phyloP scores from a whole-genome alignment of 2,888 invertebrate genomes.

The Poecilobothrus nobilitatus region DNA sequence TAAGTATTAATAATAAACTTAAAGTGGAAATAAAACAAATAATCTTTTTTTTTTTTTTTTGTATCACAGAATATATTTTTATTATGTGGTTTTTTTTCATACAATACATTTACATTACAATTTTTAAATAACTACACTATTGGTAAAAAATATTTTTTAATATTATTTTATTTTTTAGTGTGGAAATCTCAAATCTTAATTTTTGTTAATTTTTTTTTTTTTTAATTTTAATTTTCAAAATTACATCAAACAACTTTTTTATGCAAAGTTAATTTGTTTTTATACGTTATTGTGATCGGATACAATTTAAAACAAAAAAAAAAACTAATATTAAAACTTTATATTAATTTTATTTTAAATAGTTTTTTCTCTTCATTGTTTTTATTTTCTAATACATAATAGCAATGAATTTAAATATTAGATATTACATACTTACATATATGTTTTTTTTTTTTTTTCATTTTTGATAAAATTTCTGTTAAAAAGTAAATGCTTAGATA shows the following conservation, averaged over 20 bases:
- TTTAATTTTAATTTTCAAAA: neutral
- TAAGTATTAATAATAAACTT: too few species aligned
- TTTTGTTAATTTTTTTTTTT: neutral
- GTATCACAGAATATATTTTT: constrained; percentile 6
- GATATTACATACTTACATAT: too few species aligned
- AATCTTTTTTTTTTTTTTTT: too few species aligned
- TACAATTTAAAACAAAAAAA: neutral
- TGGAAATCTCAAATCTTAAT: neutral
- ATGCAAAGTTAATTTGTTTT: neutral
- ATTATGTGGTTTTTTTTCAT: constrained; percentile 1
- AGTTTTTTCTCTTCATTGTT: too few species aligned
- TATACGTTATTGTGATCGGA: neutral
- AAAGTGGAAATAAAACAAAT: neutral
- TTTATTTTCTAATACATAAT: too few species aligned
- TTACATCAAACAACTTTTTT: constrained; percentile 5
- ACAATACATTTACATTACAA: neutral
- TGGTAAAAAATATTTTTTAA: neutral
- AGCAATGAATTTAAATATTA: too few species aligned
- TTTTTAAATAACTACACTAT: neutral
- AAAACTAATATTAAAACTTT: neutral
- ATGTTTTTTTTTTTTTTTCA: too few species aligned
- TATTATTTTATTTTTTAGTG: neutral
- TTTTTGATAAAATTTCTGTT: neutral
- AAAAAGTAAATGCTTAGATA: constrained; percentile 4
- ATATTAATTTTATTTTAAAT: neutral